phyloP scores from a whole-genome alignment of 2,797 vertebrate genomes.

The Tinamus major region DNA sequence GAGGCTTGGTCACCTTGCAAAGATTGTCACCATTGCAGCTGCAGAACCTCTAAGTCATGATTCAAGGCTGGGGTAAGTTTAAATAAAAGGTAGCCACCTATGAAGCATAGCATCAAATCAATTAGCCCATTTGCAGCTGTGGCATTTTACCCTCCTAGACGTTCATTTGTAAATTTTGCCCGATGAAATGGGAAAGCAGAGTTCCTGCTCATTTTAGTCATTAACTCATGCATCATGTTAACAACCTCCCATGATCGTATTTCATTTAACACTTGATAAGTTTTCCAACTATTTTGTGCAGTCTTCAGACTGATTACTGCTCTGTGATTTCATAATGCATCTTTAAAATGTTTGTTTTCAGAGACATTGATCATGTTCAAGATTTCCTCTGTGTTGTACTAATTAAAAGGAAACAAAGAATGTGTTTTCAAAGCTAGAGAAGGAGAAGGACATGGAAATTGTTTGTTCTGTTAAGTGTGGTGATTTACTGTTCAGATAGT shows the following conservation, averaged over 20 bases:
- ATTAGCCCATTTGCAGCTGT: background rate
- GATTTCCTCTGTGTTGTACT: background rate
- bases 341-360: slow-evolving; percentile 34
- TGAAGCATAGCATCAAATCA: background rate
- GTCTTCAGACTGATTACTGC: slow-evolving; percentile 12
- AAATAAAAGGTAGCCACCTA: background rate
- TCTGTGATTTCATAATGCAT: background rate
- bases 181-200: slow-evolving; percentile 43
- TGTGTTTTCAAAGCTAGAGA: background rate
- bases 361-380: background rate
- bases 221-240: slow-evolving; percentile 13
- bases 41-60: background rate
- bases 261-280: slow-evolving; percentile 13
- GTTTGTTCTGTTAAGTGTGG: background rate
- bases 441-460: background rate
- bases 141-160: slow-evolving; percentile 2
- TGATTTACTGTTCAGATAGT: background rate
- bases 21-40: background rate
- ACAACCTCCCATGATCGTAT: slow-evolving; percentile 7
- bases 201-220: background rate
- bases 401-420: slow-evolving; percentile 26
- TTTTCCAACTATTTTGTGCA: background rate
- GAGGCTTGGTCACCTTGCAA: background rate
- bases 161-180: slow-evolving; percentile 39
- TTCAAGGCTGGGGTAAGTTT: background rate